Evolutionary conservation across 1,140 invertebrate genomes (phyloP).

Genomic region (Brachionus rotundiformis): DNA sequence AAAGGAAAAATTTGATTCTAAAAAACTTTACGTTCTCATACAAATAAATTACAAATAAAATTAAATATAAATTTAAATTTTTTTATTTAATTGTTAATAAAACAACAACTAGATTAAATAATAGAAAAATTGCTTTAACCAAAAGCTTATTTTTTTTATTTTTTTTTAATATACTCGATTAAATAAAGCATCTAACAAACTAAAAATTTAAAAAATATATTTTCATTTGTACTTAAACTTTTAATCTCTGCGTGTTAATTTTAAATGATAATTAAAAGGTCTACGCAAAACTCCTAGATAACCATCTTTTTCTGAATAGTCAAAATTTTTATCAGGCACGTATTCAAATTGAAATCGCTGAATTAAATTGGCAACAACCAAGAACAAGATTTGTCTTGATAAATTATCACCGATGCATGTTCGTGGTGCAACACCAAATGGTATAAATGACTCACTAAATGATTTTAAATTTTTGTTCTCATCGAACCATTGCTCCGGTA

Average conservation of each 20-base stretch:
- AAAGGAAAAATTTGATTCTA: too few relatives aligned
- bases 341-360: slow-evolving; percentile 44
- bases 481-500: slow-evolving; percentile 37
- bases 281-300: slow-evolving; percentile 22
- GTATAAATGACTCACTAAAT: slow-evolving; percentile 38
- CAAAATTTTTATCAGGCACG: slow-evolving; percentile 2
- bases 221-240: neutral
- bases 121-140: too few relatives aligned
- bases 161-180: neutral
- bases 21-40: too few relatives aligned
- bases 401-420: slow-evolving; percentile 43
- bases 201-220: neutral
- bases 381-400: slow-evolving; percentile 39
- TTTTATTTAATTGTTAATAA: too few relatives aligned
- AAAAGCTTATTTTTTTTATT: too few relatives aligned
- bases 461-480: slow-evolving; percentile 44
- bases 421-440: slow-evolving; percentile 37
- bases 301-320: slow-evolving; percentile 11
- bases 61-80: too few relatives aligned
- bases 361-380: slow-evolving; percentile 18
- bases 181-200: slow-evolving; percentile 10
- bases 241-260: neutral
- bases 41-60: too few relatives aligned
- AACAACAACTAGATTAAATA: too few relatives aligned
- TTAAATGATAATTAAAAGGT: slow-evolving; percentile 45